These are phyloP conservation scores for Leptopilina drosophilae DNA, from an alignment of 2,888 invertebrate genomes.

Conservation along the genomic window DNA sequence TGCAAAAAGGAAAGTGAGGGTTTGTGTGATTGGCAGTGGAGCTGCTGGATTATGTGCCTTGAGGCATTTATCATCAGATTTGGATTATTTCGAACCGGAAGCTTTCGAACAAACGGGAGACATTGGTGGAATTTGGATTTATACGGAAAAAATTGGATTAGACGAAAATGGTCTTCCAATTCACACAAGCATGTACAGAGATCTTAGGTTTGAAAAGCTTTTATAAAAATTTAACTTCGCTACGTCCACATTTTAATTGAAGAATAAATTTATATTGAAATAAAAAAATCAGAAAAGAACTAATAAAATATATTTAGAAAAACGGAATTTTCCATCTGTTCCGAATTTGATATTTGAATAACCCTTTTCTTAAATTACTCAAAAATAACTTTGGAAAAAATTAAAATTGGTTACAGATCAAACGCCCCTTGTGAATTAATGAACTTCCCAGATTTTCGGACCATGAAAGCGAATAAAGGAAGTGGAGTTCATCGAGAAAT, in stretches of 20 bases:
- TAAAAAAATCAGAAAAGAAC: no score
- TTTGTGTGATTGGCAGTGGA: constrained; percentile 87
- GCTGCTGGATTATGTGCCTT: constrained; percentile 86
- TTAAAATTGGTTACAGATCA: constrained; percentile 77
- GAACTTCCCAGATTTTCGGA: constrained; percentile 86
- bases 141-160: constrained; percentile 81
- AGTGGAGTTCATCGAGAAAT: constrained; percentile 22
- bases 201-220: constrained; percentile 80
- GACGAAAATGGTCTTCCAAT: constrained; percentile 84
- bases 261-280: no score
- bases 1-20: constrained; percentile 63
- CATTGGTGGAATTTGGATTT: constrained; percentile 90
- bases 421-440: constrained; percentile 90
- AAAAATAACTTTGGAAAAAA: not conserved
- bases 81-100: constrained; percentile 78
- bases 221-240: no score
- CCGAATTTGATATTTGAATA: no score
- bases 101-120: constrained; percentile 84
- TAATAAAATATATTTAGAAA: no score
- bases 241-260: no score
- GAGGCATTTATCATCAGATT: constrained; percentile 80
- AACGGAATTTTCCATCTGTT: no score
- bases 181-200: constrained; percentile 89
- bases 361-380: not conserved
- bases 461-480: constrained; percentile 76